A percentile compares a stretch with the other conserved stretches of the same genome.
Conservation (phyloP, 2,113 vertebrate genomes). For the Ardeotis arabs region DNA sequence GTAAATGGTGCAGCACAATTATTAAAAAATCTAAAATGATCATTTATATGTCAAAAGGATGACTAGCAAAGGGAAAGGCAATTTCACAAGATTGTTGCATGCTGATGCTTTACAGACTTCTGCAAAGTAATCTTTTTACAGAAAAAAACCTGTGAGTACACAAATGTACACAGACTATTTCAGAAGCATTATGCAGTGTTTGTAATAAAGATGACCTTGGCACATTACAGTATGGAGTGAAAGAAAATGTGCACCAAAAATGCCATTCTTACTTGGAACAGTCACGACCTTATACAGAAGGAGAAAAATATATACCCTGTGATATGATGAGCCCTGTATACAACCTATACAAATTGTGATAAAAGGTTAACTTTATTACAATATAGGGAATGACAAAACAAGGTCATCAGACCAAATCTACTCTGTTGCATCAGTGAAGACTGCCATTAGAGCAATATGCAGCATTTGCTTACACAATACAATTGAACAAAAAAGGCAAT, state of each 20-base stretch:
- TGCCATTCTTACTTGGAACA: not conserved
- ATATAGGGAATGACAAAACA: not conserved
- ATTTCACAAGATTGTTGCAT: slow-evolving; percentile 20
- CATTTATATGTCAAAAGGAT: slow-evolving; percentile 29
- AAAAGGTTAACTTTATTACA: not conserved
- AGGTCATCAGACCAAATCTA: not conserved
- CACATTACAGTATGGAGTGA: not conserved
- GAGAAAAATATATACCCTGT: not conserved
- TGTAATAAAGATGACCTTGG: slow-evolving; percentile 3
- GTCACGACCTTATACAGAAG: not conserved
- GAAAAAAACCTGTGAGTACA: not conserved
- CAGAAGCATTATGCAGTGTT: not conserved
- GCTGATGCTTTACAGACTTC: slow-evolving; percentile 8
- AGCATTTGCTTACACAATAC: not conserved
- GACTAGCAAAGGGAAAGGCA: not conserved
- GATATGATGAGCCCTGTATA: not conserved
- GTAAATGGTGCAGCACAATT: slow-evolving; percentile 28
- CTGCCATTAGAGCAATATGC: not conserved
- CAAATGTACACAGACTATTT: not conserved
- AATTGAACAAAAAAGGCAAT: not conserved
- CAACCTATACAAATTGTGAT: not conserved
- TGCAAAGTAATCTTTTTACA: not conserved
- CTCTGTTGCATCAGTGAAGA: not conserved
- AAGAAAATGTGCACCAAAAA: slow-evolving; percentile 16
- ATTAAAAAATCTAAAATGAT: slow-evolving; percentile 40